A percentile compares a stretch with the other conserved stretches of the same genome.
Evolutionary conservation across 2,888 invertebrate genomes (phyloP).

Genomic region (Stenolophus ochropezus): DNA sequence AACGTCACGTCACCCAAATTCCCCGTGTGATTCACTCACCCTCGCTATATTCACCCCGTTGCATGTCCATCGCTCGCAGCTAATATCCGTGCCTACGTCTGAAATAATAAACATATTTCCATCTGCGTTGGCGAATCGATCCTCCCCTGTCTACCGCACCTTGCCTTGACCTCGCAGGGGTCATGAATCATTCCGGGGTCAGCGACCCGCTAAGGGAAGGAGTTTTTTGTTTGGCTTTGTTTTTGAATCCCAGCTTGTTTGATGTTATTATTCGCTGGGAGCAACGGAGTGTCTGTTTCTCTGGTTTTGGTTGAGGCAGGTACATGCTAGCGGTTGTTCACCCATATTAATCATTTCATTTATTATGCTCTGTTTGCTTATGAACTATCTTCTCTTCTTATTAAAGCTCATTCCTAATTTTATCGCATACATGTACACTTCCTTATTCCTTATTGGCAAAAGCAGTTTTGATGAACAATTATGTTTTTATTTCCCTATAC

Average conservation of each 20-base stretch:
- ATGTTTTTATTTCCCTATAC: too few species aligned
- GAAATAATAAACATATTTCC: constrained; percentile 32
- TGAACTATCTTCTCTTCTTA: too few species aligned
- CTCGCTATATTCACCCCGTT: not conserved
- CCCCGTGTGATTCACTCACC: not conserved
- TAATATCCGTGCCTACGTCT: not conserved
- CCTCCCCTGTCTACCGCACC: constrained; percentile 22
- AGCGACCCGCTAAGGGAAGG: not conserved
- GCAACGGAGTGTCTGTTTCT: not conserved
- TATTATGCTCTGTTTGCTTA: not conserved
- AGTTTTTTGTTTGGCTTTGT: constrained; percentile 30
- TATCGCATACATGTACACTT: too few species aligned
- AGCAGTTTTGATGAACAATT: too few species aligned
- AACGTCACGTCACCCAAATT: not conserved
- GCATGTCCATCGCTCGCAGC: not conserved
- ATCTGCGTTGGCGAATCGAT: constrained; percentile 34
- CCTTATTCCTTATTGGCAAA: too few species aligned
- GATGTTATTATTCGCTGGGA: not conserved
- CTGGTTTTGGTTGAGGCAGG: constrained; percentile 29
- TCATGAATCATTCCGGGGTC: constrained; percentile 32
- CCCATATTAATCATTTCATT: not conserved
- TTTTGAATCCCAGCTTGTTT: constrained; percentile 14
- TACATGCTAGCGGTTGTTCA: not conserved
- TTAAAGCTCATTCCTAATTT: too few species aligned
- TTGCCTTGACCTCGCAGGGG: constrained; percentile 34